Evolutionary conservation across 2,113 vertebrate species (phyloP).

Genomic region (Brachionichthys hirsutus): DNA sequence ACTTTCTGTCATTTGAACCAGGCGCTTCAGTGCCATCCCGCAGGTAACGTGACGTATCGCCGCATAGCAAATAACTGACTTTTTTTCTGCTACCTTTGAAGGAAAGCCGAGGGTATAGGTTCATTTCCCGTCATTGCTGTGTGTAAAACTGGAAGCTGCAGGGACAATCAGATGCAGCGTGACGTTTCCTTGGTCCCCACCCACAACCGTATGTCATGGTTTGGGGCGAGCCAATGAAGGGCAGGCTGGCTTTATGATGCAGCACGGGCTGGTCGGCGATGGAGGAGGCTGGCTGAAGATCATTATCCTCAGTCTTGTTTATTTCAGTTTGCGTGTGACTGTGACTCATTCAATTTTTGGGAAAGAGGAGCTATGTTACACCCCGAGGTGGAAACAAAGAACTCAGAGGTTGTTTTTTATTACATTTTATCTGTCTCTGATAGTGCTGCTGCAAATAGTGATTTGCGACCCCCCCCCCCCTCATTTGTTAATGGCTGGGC

Average conservation of each 20-base stretch:
- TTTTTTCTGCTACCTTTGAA: constrained; percentile 67
- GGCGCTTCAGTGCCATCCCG: constrained; percentile 34
- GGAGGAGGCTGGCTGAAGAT: constrained; percentile 25
- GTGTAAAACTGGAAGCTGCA: constrained; percentile 62
- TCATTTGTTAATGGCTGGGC: too few relatives aligned
- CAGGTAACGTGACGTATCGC: constrained; percentile 35
- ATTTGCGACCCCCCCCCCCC: too few relatives aligned
- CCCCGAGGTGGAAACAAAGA: constrained; percentile 6
- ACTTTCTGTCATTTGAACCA: neutral
- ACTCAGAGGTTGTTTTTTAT: neutral
- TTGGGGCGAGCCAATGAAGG: constrained; percentile 56
- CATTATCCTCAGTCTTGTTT: constrained; percentile 44
- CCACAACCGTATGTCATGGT: constrained; percentile 59
- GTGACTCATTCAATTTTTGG: constrained; percentile 66
- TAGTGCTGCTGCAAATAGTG: neutral
- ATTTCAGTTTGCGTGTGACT: constrained; percentile 37
- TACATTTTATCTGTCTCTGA: constrained; percentile 3
- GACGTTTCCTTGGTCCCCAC: constrained; percentile 62
- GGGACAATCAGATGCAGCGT: constrained; percentile 45
- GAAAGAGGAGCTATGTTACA: constrained; percentile 23
- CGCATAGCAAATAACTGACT: constrained; percentile 43
- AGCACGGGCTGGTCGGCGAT: constrained; percentile 12
- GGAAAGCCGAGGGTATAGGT: constrained; percentile 43
- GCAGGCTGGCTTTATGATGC: neutral
- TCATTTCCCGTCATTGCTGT: constrained; percentile 67